Base-by-base conservation (phyloP, 1,140 invertebrate species). In the Oryctes rhinoceros region DNA sequence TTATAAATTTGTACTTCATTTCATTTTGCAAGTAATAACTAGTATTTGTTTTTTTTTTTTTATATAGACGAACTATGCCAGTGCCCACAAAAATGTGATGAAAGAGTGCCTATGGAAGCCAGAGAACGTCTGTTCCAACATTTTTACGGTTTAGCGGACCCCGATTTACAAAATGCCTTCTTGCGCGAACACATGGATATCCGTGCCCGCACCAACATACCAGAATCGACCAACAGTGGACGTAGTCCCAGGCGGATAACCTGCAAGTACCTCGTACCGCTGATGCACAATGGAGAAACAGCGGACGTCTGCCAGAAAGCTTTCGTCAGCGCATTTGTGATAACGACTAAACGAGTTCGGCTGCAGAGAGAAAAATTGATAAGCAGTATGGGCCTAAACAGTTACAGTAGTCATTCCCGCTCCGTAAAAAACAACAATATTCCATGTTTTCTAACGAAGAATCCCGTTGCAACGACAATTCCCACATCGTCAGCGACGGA, bases 221-320 rank as follows among this genome's bases (percentile, higher is more conserved):
- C 85, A 4, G 85, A 87, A 78, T 82, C 83, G 75, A 86, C 86
- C n/a, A 82, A 80, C 4, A 83, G 82, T 79, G 84, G 87, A 7
- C 80, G 87, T 74, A 83, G 87, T 80, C 85, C 88, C 39, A 84
- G 86, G 15, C 82, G 89, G 78, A 89, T 90, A 49, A 89, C 88
- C n/a, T 90, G 89, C 84, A 90, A 89, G 82, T 90, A 90, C 81
- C 84, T 87, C 78, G 85, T 89, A 79, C 89, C 89, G 47, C 78
- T 88, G 11, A 80, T 87, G 79, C 85, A 83, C 44, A 76, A 76
- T 10, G 81, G 83, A 15, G 86, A 88, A 62, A 86, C 84, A 35
- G 87, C 89, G 6, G 89, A 90, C 81, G 88, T 90, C 7, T 90
- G 89, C 81, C 89, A 90, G 82, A 90, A 90, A 85, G 89, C 89